phyloP scores from a whole-genome alignment of 2,888 invertebrate species.

The Odontomyia ornata region DNA sequence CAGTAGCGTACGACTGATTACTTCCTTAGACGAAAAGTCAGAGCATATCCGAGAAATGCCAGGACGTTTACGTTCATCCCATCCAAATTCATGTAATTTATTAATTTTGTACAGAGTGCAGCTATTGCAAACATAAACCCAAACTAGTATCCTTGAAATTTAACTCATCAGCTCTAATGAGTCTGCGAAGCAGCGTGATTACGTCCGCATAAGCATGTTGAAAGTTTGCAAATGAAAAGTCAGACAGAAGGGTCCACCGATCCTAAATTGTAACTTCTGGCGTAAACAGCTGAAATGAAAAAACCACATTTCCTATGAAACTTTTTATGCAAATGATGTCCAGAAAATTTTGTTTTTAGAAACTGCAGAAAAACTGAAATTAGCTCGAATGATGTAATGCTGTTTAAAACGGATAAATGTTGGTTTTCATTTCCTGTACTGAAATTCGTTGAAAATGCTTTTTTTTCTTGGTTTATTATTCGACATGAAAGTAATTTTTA shows the following conservation, averaged over 20 bases:
- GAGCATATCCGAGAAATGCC: too few relatives aligned
- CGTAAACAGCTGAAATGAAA: background rate
- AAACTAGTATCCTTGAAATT: background rate
- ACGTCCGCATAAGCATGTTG: background rate
- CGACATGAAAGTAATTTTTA: too few relatives aligned
- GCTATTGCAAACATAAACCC: background rate
- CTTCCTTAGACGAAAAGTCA: too few relatives aligned
- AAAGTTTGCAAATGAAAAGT: background rate
- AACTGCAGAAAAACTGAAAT: background rate
- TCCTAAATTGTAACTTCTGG: background rate
- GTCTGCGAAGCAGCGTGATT: background rate
- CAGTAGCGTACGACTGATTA: too few relatives aligned
- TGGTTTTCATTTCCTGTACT: background rate
- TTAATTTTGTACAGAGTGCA: background rate
- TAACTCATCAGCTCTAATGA: background rate
- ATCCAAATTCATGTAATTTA: background rate
- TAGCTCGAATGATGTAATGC: background rate
- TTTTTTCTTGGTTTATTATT: too few relatives aligned
- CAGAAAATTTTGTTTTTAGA: background rate
- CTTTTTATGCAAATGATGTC: conserved; percentile 10
- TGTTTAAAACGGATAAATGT: too few relatives aligned
- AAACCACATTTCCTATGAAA: background rate
- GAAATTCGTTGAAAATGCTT: too few relatives aligned
- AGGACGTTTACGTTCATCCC: too few relatives aligned
- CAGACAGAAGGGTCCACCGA: background rate